Evolutionary conservation across 2,888 invertebrate genomes (phyloP).

Genomic region (Rotaria macrura): DNA sequence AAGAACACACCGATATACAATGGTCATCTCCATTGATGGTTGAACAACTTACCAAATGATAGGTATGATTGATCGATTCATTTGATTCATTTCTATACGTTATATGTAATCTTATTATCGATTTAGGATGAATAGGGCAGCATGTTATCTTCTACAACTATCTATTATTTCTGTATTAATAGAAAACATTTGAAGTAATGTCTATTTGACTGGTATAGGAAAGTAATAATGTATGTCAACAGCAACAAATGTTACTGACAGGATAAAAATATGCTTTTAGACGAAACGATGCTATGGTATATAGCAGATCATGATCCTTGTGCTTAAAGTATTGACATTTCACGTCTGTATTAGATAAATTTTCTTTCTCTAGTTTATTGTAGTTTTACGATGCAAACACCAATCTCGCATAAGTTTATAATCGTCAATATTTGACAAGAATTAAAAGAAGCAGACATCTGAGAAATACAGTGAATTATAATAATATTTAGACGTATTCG

Average conservation of each 20-base stretch:
- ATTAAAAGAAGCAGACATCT: no score
- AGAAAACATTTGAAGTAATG: neutral
- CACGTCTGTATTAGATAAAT: neutral
- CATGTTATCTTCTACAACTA: neutral
- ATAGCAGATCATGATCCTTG: neutral
- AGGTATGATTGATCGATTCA: neutral
- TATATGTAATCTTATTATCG: neutral
- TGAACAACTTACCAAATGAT: neutral
- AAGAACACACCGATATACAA: neutral
- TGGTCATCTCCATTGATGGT: neutral
- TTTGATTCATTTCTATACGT: neutral
- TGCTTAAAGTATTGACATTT: neutral
- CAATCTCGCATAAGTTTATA: no score
- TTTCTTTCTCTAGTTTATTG: neutral
- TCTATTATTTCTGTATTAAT: neutral
- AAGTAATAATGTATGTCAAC: no score
- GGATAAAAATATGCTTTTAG: neutral
- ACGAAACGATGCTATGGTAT: neutral
- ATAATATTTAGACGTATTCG: no score
- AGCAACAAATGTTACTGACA: neutral
- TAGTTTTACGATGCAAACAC: no score
- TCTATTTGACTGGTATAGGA: neutral
- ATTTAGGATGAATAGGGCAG: neutral
- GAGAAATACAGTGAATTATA: no score
- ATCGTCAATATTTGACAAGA: no score